Evolutionary conservation across 2,888 invertebrate species (phyloP), one percentile per base, ranked within the genome.

Genomic region (Pilophorus perplexus): DNA sequence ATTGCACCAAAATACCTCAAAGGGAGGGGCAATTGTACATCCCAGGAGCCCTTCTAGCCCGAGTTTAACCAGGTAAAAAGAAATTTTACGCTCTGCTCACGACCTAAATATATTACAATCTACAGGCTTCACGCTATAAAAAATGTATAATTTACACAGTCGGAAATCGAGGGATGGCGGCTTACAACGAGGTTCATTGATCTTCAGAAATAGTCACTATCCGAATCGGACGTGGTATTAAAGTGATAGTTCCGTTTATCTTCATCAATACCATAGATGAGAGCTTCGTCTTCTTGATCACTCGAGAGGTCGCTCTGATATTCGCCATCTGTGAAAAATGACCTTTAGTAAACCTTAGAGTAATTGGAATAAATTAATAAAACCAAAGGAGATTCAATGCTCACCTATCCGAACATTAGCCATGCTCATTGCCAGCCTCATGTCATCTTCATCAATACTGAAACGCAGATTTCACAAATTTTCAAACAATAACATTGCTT

Each of bases 11-110:
- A 83, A 70, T 77, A 81, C 28, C 68, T 73, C 25, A 79, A 82
- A 69, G 84, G 84, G 68, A 79, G 81, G 48, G 81, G 81, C 72
- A 85, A 86, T 75, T 87, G 86, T 76, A 83, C 83, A 64, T 85
- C 84, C 70, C 83, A 83, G 76, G 83, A 83, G 73, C 76, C 81
- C 68, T 82, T 78, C 60, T 73, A 71, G 68, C 69, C 67, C 64
- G 67, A 68, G 40, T 52, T 60, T 25, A 67, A 67, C 40, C 65
- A 70, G 70, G 68, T 71, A 69, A n/a, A 12, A 28, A 16, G 42
- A 42, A 33, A 33, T n/a, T n/a, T n/a, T n/a, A n/a, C n/a, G n/a
- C n/a, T n/a, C n/a, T n/a, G n/a, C n/a, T n/a, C n/a, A n/a, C n/a
- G n/a, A n/a, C n/a, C n/a, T n/a, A n/a, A n/a, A n/a, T n/a, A n/a